These are phyloP conservation scores for Smithornis capensis DNA, from an alignment of 2,113 vertebrate species.

Conservation along the genomic window DNA sequence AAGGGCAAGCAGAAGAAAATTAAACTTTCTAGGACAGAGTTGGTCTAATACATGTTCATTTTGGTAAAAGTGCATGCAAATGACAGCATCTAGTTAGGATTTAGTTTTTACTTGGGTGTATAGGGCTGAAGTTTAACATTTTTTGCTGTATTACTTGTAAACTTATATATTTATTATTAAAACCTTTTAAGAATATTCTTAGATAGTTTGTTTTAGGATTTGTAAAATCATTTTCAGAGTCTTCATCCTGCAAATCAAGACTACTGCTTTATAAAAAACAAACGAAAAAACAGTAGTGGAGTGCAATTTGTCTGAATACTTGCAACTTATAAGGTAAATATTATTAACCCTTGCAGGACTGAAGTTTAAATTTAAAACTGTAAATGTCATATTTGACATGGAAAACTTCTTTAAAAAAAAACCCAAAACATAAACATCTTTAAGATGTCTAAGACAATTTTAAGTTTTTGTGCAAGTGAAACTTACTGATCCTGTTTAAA, in stretches of 20 bases:
- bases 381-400: neutral
- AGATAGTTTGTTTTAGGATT: neutral
- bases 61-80: neutral
- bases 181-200: fast-evolving
- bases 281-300: neutral
- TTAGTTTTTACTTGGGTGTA: neutral
- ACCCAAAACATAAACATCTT: neutral
- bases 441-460: neutral
- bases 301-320: neutral
- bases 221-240: neutral
- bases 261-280: neutral
- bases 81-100: neutral
- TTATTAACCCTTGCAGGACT: neutral
- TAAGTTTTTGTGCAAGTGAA: neutral
- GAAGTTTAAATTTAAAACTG: neutral
- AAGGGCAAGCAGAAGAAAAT: neutral
- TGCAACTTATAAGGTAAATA: neutral
- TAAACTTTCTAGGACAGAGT: neutral
- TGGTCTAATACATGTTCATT: neutral
- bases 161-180: neutral
- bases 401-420: neutral
- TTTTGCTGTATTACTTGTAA: neutral
- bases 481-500: neutral
- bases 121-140: neutral
- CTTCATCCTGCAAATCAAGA: neutral